Percentiles rank a stretch among this genome's conserved stretches.
Conservation (phyloP, 2,888 invertebrate species). For the Timema cristinae region DNA sequence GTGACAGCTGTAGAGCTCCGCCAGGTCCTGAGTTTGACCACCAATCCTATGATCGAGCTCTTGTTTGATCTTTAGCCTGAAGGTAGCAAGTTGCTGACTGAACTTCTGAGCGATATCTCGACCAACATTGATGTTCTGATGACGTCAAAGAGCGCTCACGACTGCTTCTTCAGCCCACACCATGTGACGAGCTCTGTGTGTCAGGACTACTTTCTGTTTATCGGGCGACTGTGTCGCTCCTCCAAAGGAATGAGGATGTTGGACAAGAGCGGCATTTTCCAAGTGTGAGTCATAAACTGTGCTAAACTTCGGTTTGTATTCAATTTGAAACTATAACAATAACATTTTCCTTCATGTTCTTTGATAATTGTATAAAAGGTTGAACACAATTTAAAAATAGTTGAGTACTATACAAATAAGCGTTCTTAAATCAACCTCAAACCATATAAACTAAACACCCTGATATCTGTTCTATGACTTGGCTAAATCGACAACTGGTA, state of each 20-base stretch:
- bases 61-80: constrained; percentile 51
- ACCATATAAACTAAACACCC: no score
- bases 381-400: neutral
- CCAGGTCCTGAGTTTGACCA: neutral
- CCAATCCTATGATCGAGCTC: neutral
- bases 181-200: constrained; percentile 86
- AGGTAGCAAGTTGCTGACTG: constrained; percentile 65
- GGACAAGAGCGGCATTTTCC: constrained; percentile 68
- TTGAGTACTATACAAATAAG: neutral
- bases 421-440: no score
- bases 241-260: constrained; percentile 53
- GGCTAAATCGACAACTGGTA: no score
- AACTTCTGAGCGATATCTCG: constrained; percentile 75
- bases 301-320: no score
- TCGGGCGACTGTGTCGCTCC: constrained; percentile 65
- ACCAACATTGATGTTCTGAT: constrained; percentile 69
- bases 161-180: constrained; percentile 82
- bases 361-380: no score
- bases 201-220: constrained; percentile 91
- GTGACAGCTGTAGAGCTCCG: neutral
- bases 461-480: no score
- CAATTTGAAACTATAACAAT: no score
- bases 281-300: constrained; percentile 54
- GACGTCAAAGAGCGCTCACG: constrained; percentile 72
- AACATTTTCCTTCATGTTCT: no score